A percentile compares a stretch with the other conserved stretches of the same genome.
Evolutionary conservation across 2,888 invertebrate genomes (phyloP).

Genomic region (Coenonympha arcania): DNA sequence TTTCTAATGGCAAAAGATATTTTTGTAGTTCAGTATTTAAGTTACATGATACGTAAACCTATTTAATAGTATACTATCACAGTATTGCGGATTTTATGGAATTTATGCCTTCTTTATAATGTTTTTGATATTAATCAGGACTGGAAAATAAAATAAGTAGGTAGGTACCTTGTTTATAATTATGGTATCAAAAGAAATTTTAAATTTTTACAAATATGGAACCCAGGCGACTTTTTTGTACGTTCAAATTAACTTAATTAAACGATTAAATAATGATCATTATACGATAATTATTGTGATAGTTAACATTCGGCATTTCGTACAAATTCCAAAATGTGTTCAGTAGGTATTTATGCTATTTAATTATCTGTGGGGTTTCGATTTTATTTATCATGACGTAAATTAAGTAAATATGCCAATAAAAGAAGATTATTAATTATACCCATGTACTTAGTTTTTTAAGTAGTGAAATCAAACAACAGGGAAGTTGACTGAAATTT

Average conservation of each 20-base stretch:
- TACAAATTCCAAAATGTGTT: constrained; percentile 22
- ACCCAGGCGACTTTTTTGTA: too few relatives aligned
- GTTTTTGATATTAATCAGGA: too few relatives aligned
- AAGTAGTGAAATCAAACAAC: constrained; percentile 25
- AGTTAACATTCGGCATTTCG: constrained; percentile 1
- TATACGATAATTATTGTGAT: background rate
- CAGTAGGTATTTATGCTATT: constrained; percentile 13
- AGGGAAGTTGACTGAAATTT: constrained; percentile 5
- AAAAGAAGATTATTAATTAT: constrained; percentile 7
- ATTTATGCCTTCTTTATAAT: too few relatives aligned
- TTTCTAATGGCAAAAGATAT: too few relatives aligned
- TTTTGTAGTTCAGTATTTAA: too few relatives aligned
- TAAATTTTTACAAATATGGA: too few relatives aligned
- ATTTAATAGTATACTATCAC: background rate
- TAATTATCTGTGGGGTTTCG: background rate
- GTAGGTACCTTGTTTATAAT: too few relatives aligned
- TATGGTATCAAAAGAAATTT: too few relatives aligned
- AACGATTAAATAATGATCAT: too few relatives aligned
- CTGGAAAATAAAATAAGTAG: too few relatives aligned
- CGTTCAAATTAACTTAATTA: too few relatives aligned
- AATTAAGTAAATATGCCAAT: background rate
- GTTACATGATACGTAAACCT: background rate
- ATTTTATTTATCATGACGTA: constrained; percentile 1
- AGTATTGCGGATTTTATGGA: constrained; percentile 1
- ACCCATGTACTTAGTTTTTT: constrained; percentile 17